Conservation (phyloP, 2,113 vertebrate species). For the Isichthys henryi region DNA sequence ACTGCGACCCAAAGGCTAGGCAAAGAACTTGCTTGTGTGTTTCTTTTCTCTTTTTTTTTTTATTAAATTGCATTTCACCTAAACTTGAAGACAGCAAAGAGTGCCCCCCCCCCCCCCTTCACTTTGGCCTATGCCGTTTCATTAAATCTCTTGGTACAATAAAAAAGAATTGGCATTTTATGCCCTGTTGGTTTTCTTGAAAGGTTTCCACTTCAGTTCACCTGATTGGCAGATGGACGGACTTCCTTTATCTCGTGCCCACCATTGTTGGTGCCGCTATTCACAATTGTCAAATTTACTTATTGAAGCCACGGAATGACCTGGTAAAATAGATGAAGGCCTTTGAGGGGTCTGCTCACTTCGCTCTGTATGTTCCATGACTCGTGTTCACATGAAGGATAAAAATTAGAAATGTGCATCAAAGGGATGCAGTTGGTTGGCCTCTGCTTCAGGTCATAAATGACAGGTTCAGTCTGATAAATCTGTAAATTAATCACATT, state of each 20-base stretch:
- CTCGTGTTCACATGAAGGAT: background rate
- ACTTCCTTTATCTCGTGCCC: slow-evolving; percentile 5
- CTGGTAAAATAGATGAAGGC: background rate
- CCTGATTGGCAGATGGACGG: background rate
- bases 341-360: background rate
- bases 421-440: background rate
- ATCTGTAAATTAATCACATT: background rate
- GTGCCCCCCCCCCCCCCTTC: background rate
- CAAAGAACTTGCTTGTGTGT: background rate
- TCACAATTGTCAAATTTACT: slow-evolving; percentile 12
- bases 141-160: slow-evolving; percentile 9
- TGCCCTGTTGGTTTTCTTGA: background rate
- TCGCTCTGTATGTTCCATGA: background rate
- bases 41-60: background rate
- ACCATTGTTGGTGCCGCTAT: slow-evolving; percentile 7
- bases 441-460: background rate
- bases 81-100: background rate
- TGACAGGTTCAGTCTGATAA: background rate
- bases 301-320: background rate
- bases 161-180: slow-evolving; percentile 15
- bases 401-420: background rate
- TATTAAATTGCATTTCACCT: slow-evolving; percentile 15
- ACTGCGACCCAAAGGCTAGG: background rate
- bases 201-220: slow-evolving; percentile 20
- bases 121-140: slow-evolving; percentile 11